A percentile compares a stretch with the other conserved stretches of the same genome.
Conservation (phyloP, 1,140 invertebrate genomes). For the silkworm (Bombyx mori) region DNA sequence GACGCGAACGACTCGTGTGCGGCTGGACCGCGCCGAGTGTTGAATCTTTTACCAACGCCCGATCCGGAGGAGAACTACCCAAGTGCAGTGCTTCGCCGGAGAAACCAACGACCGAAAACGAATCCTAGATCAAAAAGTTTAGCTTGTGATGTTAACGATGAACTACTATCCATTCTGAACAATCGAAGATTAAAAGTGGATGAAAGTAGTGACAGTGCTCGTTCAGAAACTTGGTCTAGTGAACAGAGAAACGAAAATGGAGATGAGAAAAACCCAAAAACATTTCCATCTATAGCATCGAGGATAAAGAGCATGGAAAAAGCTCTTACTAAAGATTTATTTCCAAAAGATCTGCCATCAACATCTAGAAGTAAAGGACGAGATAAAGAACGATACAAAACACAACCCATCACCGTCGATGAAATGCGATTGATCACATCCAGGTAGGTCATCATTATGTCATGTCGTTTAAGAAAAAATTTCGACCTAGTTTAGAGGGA, state of each 20-base stretch:
- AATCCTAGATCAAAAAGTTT: conserved; percentile 62
- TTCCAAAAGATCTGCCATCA: conserved; percentile 35
- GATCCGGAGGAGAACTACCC: conserved; percentile 50
- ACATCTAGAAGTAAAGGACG: conserved; percentile 61
- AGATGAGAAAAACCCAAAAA: conserved; percentile 30
- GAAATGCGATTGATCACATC: conserved; percentile 71
- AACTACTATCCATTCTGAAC: conserved; percentile 63
- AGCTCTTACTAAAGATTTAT: conserved; percentile 53
- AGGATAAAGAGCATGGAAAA: conserved; percentile 68
- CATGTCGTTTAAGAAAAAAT: neutral
- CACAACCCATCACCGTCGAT: conserved; percentile 78
- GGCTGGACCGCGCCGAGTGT: conserved; percentile 52
- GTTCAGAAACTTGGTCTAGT: conserved; percentile 29
- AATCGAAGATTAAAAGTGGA: conserved; percentile 61
- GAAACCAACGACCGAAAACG: conserved; percentile 62
- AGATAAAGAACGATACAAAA: conserved; percentile 73
- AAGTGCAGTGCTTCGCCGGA: conserved; percentile 57
- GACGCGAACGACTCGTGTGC: conserved; percentile 54
- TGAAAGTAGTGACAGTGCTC: conserved; percentile 50
- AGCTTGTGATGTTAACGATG: conserved; percentile 62
- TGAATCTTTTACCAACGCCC: conserved; percentile 39
- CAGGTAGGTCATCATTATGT: conserved; percentile 51
- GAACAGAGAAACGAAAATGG: conserved; percentile 20
- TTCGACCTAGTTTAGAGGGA: too few species aligned
- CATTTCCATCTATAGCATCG: conserved; percentile 66